Evolutionary conservation across 2,888 invertebrate species (phyloP).

Genomic region (Julus scanicus): DNA sequence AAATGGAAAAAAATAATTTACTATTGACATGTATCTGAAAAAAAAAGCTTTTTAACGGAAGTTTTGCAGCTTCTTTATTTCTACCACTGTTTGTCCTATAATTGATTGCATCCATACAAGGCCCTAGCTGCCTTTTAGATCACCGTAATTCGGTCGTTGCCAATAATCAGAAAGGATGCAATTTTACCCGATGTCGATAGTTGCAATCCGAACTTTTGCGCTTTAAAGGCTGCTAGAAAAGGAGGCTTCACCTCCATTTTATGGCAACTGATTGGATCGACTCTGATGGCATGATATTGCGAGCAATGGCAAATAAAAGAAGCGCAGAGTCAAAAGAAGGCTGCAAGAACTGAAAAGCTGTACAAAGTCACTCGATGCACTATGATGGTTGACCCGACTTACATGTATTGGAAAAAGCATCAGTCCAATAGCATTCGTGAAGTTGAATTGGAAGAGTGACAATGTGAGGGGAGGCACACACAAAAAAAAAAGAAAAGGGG

Average conservation of each 20-base stretch:
- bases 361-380: constrained; percentile 47
- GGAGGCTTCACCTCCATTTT: constrained; percentile 50
- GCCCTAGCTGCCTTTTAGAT: constrained; percentile 1
- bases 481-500: no score
- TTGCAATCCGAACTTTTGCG: constrained; percentile 49
- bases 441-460: constrained; percentile 45
- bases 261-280: constrained; percentile 46
- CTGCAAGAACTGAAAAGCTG: constrained; percentile 41
- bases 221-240: constrained; percentile 29
- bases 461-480: constrained; percentile 2
- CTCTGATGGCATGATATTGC: constrained; percentile 40
- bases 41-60: background rate
- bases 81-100: constrained; percentile 17
- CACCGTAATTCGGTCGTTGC: background rate
- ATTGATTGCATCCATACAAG: constrained; percentile 28
- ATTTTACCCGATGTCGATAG: constrained; percentile 43
- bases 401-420: constrained; percentile 44
- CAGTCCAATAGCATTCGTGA: constrained; percentile 36
- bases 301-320: constrained; percentile 17
- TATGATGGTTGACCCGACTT: constrained; percentile 45
- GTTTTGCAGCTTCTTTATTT: constrained; percentile 43
- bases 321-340: constrained; percentile 26
- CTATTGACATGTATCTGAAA: background rate
- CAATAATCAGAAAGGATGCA: constrained; percentile 45
- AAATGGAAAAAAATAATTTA: no score